Base-by-base conservation (phyloP, 2,888 invertebrate species). In the Sympetrum striolatum region DNA sequence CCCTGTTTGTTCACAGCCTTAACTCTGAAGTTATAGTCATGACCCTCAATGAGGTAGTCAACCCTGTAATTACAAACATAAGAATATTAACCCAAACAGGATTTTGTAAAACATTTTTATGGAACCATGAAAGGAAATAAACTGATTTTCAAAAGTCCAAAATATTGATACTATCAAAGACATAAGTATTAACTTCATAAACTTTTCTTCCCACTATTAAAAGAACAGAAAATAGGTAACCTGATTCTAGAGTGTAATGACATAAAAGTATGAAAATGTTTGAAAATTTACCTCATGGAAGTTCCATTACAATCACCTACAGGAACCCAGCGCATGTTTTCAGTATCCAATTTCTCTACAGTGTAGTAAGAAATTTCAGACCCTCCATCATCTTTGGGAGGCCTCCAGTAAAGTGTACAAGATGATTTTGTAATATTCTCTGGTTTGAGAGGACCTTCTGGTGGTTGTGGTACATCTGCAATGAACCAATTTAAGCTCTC, bases 341-440 rank as follows among this genome's bases (percentile, higher is more conserved):
- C 98, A 91, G 97, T 96, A 93, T 99, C 99, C 96, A 98, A 97
- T 94, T 99, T 99, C 93, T 99, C 99, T 10, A 99, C 97, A 73
- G 97, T 95, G 93, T 99, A 99, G 93, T 98, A 97, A 0, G 96
- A 96, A 91, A 98, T 97, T 93, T 98, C 98, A 81, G 97, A 96
- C 80, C 99, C 99, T 92, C 99, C 99, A 93, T 98, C 98, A 93
- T 99, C 99, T 93, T 97, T 98, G 0, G 99, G 98, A 92, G 98
- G 97, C 90, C 96, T 96, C 99, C 99, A 99, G 92, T 95, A 95
- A 0, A 99, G 94, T 0, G 96, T 96, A 92, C 98, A 97, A 10
- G 97, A 97, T 92, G 96, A 98, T 93, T 98, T 98, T 0, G 98
- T 98, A 44, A 99, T 96, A 91, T 98, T 97, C 91, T 97, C 96